Base-by-base conservation (phyloP, 2,888 invertebrate species). In the Cistogaster globosa region DNA sequence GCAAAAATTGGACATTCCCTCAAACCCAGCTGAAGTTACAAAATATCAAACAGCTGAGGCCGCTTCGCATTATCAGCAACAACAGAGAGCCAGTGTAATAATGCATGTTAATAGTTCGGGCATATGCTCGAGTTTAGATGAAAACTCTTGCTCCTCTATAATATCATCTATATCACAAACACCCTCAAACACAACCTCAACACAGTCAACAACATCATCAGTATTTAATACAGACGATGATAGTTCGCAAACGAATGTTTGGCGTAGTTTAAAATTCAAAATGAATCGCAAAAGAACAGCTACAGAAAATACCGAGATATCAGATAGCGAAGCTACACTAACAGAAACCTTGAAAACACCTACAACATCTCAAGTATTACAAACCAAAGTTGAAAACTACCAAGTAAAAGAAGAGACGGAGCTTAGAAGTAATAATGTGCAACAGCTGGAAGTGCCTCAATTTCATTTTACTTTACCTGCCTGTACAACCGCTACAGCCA, bases 91-190 rank as follows among this genome's bases (percentile, higher is more conserved):
- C 42, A 97, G 97, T 14, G 97, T 98, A 87, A 97, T 97, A 88
- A 97, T 97, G 96, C 95, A 95, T 88, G 97, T 96, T 9, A 96
- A 96, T 91, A 96, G 96, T 86, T 96, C 97, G 90, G 97, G 97
- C 58, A 95, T 96, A 48, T 96, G 95, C 93, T 89, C 91, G 7
- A 83, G 89, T 12, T 81, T 88, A 22, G 89, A 89, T 67, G 89
- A 89, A 63, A 86, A 83, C 51, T 88, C 88, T 42, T 88, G 87
- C 55, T 88, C 89, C 22, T 86, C 89, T 7, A 87, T 76, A 26
- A 81, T 81, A 53, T 87, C 90, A 45, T 84, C 88, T 53, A 74
- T 81, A 57, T 85, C 86, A 53, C 78, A 79, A 55, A 58, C 81
- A n/a, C 77, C 82, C 18, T 68, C 74, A 0, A 20, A 32, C 9